Base-by-base conservation (phyloP, 2,888 invertebrate species). In the Zonitis immaculata region DNA sequence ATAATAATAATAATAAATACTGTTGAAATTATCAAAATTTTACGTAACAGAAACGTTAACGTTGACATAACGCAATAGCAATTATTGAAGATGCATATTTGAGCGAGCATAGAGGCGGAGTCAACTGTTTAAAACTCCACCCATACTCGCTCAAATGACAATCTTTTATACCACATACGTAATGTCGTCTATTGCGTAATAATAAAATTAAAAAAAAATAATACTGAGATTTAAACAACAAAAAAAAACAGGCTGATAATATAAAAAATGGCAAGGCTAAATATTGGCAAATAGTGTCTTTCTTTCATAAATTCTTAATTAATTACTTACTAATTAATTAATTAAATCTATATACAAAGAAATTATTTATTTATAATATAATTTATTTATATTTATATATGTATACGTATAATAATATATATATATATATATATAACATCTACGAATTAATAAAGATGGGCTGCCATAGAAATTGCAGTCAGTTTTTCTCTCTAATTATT, bases 351-450 rank as follows among this genome's bases (percentile, higher is more conserved):
- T 35, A 27, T 47, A 18, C 47, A 12, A 44, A 25, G 44, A 44
- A 50, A 49, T 26, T 30, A 35, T 16, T 18, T 14, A 39, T 45
- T 45, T 27, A 32, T 45, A n/a, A n/a, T n/a, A n/a, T n/a, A n/a
- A 32, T 32, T 16, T 32, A 32, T 8, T 3, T 32, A 6, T 14
- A 61, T 65, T 64, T 63, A 66, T 68, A 68, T 67, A 67, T 69
- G 69, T 70, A 66, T 70, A 64, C 68, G 6, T 30, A 12, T 14
- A 32, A 32, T 14, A 6, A 30, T 30, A 16, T 35, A 14, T 4
- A 1, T 16, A 16, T 35, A 6, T n/a, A n/a, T n/a, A n/a, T n/a
- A 69, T 65, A 67, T 67, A 64, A 66, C 66, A 70, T 69, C 66
- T 70, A 68, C 67, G 66, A 51, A 44, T 48, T n/a, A n/a, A n/a